Evolutionary conservation across 2,113 vertebrate species (phyloP).

Genomic region (Pachyramphus minor): DNA sequence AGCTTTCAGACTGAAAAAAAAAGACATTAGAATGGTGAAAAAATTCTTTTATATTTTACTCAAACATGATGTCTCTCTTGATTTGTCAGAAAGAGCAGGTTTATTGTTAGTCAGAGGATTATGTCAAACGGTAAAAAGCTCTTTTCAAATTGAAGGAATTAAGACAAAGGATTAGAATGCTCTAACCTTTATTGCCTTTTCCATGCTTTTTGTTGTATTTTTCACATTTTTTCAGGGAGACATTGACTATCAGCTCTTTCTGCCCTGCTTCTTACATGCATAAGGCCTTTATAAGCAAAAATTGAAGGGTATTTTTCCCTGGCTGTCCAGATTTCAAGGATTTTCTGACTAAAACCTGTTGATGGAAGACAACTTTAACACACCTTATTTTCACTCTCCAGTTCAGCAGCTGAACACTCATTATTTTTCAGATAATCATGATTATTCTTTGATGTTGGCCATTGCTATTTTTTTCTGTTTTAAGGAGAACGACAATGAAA

Average conservation of each 20-base stretch:
- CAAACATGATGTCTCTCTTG: neutral
- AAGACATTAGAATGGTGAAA: neutral
- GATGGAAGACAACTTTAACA: neutral
- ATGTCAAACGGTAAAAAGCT: neutral
- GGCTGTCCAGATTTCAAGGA: neutral
- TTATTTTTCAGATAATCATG: neutral
- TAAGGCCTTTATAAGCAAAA: neutral
- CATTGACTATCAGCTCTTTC: neutral
- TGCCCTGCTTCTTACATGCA: neutral
- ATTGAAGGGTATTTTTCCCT: neutral
- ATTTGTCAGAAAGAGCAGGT: constrained; percentile 27
- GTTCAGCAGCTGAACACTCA: neutral
- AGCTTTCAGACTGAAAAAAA: neutral
- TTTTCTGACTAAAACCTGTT: neutral
- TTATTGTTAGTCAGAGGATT: constrained; percentile 17
- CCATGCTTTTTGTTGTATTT: neutral
- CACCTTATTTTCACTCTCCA: neutral
- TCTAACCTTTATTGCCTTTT: neutral
- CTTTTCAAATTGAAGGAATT: constrained; percentile 26
- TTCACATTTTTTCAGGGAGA: neutral
- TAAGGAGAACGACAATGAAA: neutral
- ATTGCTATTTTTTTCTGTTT: neutral
- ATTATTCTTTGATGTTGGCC: neutral
- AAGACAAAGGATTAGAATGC: neutral
- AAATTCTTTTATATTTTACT: constrained; percentile 35